A percentile compares a stretch with the other conserved stretches of the same genome.
These are phyloP conservation scores for Nebria brevicollis DNA, from an alignment of 2,888 invertebrate species.

Conservation along the genomic window DNA sequence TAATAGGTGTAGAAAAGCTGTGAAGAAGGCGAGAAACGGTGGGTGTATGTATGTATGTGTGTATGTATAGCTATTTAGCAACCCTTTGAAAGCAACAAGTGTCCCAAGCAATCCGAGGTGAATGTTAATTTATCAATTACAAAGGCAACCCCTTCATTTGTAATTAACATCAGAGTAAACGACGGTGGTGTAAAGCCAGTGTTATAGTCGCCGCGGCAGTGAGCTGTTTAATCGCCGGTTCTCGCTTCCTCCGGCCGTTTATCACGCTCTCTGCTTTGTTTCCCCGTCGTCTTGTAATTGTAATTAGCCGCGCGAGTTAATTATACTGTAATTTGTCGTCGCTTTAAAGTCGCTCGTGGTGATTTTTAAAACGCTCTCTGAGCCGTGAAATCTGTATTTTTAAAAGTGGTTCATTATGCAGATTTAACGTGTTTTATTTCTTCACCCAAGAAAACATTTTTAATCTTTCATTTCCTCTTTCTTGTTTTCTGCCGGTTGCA, in stretches of 20 bases:
- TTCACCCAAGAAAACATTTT: slow-evolving; percentile 19
- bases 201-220: not conserved
- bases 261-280: slow-evolving; percentile 12
- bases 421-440: slow-evolving; percentile 23
- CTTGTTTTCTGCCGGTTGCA: not conserved
- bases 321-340: slow-evolving; percentile 43
- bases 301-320: slow-evolving; percentile 41
- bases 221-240: not conserved
- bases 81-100: slow-evolving; percentile 18
- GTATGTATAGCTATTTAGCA: not conserved
- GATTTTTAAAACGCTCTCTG: slow-evolving; percentile 29
- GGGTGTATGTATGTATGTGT: slow-evolving; percentile 14
- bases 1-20: too few species aligned
- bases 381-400: slow-evolving; percentile 40
- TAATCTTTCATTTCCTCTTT: slow-evolving; percentile 43
- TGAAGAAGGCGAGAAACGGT: not conserved
- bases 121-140: slow-evolving; percentile 18
- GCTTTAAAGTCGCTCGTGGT: slow-evolving; percentile 22
- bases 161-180: not conserved
- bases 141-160: slow-evolving; percentile 16
- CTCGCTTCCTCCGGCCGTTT: slow-evolving; percentile 15
- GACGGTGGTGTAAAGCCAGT: not conserved
- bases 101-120: not conserved
- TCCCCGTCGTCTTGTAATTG: slow-evolving; percentile 11
- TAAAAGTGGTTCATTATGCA: slow-evolving; percentile 38